Evolutionary conservation across 2,113 vertebrate species (phyloP).

Genomic region (Corvus hawaiiensis): DNA sequence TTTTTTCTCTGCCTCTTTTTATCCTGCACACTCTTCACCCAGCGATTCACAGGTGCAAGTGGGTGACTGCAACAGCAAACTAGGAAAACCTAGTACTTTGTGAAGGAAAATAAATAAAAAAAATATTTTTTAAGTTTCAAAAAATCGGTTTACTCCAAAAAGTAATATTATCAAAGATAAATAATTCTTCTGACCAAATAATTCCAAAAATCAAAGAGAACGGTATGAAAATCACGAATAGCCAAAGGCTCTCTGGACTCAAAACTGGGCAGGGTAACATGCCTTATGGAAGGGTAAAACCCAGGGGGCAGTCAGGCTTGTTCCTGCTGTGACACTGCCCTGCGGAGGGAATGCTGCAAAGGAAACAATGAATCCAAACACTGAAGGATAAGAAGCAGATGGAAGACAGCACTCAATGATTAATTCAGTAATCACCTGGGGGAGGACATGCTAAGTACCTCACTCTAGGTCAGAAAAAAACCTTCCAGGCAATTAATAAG

Average conservation of each 20-base stretch:
- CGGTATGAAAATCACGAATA: background rate
- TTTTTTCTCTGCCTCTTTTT: background rate
- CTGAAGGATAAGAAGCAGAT: background rate
- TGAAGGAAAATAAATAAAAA: background rate
- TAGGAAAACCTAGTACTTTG: background rate
- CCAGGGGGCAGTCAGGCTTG: background rate
- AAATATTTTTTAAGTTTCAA: background rate
- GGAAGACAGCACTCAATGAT: background rate
- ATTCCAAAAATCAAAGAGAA: background rate
- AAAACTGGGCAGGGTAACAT: background rate
- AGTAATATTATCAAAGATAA: background rate
- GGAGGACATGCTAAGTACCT: background rate
- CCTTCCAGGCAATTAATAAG: background rate
- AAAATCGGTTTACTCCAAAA: background rate
- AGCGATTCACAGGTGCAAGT: background rate
- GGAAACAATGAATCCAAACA: background rate
- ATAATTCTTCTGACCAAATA: background rate
- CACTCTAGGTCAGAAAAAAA: background rate
- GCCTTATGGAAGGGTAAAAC: background rate
- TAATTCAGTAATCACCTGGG: background rate
- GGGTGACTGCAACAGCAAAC: background rate
- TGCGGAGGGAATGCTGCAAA: background rate
- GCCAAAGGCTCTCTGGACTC: background rate
- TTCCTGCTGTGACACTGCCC: background rate
- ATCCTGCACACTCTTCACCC: background rate